Evolutionary conservation across 2,113 vertebrate genomes (phyloP).

Genomic region (Rhabdomys dilectus): DNA sequence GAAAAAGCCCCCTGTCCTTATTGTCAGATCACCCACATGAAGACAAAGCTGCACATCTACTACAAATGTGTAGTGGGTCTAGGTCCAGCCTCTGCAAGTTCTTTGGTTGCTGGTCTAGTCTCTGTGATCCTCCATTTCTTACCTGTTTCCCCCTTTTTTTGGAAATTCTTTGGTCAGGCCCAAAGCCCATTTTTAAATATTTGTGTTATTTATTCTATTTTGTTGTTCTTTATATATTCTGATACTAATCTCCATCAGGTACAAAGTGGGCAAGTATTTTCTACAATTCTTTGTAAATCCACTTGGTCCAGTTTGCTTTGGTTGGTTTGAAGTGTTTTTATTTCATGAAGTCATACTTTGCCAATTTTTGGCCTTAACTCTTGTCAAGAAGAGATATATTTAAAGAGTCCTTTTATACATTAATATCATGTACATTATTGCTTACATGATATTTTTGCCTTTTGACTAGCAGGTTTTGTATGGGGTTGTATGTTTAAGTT

Average conservation of each 20-base stretch:
- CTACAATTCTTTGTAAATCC: background rate
- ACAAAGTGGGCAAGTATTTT: background rate
- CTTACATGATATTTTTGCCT: background rate
- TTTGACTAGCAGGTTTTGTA: background rate
- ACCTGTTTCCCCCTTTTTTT: background rate
- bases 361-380: background rate
- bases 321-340: background rate
- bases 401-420: background rate
- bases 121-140: too few relatives aligned
- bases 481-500: background rate
- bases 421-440: background rate
- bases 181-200: background rate
- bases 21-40: too few relatives aligned
- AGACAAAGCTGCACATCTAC: too few relatives aligned
- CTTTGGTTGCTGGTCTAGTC: too few relatives aligned
- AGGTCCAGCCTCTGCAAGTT: too few relatives aligned
- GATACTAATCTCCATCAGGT: background rate
- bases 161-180: background rate
- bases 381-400: background rate
- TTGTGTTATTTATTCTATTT: background rate
- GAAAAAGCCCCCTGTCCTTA: too few relatives aligned
- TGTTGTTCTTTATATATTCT: background rate
- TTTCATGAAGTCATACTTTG: background rate
- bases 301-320: background rate
- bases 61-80: too few relatives aligned